A percentile compares a stretch with the other conserved stretches of the same genome.
Evolutionary conservation across 2,113 vertebrate species (phyloP).

Genomic region (Cichladusa arquata): DNA sequence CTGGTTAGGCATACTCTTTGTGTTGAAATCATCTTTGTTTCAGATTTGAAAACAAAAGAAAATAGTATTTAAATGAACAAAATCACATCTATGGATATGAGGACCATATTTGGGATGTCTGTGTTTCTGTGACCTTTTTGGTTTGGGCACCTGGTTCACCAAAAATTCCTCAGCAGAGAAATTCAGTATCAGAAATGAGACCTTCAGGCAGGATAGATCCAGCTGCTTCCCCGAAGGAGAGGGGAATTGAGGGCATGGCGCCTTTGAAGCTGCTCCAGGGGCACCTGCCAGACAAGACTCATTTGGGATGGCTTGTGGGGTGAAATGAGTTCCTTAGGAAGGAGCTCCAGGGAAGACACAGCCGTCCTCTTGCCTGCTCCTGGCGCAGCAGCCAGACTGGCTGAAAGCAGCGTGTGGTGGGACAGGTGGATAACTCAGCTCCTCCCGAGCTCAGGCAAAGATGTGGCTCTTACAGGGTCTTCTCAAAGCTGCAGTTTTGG

Average conservation of each 20-base stretch:
- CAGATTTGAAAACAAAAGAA: background rate
- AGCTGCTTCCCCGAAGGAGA: fast-evolving
- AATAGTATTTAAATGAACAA: background rate
- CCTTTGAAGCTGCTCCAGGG: background rate
- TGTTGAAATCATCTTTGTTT: background rate
- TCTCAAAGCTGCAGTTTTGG: background rate
- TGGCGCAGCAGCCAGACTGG: background rate
- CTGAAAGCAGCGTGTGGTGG: background rate
- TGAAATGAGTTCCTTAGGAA: background rate
- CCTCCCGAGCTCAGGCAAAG: background rate
- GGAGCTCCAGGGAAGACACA: background rate
- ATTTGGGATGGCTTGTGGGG: background rate
- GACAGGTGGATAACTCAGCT: background rate
- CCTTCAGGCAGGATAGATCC: background rate
- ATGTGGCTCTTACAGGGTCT: background rate
- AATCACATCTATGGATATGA: background rate
- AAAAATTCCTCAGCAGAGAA: background rate
- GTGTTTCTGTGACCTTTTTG: background rate
- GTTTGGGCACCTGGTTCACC: background rate
- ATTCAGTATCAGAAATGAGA: background rate
- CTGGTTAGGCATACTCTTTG: background rate
- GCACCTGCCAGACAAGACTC: background rate
- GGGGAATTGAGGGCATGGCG: background rate
- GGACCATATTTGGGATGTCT: background rate
- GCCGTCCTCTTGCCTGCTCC: fast-evolving